phyloP scores from a whole-genome alignment of 2,888 invertebrate species.

The Bimastos eiseni region DNA sequence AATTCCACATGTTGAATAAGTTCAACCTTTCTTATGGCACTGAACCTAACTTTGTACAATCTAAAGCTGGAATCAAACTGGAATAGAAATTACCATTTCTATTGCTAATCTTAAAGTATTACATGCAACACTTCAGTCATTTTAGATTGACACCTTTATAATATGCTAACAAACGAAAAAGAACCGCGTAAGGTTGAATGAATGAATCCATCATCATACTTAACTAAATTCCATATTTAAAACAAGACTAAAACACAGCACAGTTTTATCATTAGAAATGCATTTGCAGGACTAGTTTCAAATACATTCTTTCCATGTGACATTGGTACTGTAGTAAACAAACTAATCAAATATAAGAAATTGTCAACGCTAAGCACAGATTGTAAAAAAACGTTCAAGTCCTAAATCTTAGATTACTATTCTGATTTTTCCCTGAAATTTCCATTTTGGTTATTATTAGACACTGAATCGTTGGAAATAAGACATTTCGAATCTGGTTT shows the following conservation, averaged over 20 bases:
- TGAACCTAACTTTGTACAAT: not conserved
- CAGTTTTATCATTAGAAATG: not conserved
- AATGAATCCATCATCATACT: not conserved
- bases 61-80: not conserved
- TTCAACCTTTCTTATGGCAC: not conserved
- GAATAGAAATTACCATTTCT: not conserved
- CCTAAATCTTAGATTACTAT: not conserved
- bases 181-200: not conserved
- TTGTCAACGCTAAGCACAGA: not conserved
- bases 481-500: not conserved
- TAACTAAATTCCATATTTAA: not conserved
- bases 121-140: not conserved
- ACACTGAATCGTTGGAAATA: not conserved
- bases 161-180: not conserved
- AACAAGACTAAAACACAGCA: not conserved
- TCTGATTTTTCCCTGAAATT: not conserved
- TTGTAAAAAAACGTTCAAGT: not conserved
- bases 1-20: not conserved
- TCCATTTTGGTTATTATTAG: conserved; percentile 7
- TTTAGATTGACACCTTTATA: not conserved
- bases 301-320: not conserved
- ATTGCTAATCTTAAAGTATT: not conserved
- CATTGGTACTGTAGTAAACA: not conserved
- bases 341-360: not conserved
- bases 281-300: not conserved